phyloP scores from a whole-genome alignment of 1,140 invertebrate genomes.

The Arctopsyche grandis region DNA sequence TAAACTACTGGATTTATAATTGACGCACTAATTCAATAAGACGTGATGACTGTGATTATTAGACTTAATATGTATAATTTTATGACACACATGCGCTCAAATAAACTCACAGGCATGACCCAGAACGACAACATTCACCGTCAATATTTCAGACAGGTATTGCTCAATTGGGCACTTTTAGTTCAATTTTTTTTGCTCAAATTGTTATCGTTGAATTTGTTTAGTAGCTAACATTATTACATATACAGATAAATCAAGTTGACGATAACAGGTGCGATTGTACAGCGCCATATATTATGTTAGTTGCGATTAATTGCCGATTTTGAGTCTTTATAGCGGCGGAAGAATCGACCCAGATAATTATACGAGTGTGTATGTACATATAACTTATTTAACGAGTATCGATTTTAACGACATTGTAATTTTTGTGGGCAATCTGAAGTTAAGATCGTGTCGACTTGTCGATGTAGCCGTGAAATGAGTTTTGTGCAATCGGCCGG shows the following conservation, averaged over 20 bases:
- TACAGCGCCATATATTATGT: neutral
- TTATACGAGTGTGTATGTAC: neutral
- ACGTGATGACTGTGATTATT: no score
- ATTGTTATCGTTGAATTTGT: conserved; percentile 8
- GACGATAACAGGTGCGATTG: conserved; percentile 9
- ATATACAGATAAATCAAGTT: conserved; percentile 7
- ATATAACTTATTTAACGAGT: no score
- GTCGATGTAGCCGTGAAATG: neutral
- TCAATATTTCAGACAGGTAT: neutral
- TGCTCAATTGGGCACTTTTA: neutral
- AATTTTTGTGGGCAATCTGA: conserved; percentile 10
- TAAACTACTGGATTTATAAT: no score
- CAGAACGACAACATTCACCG: conserved; percentile 28
- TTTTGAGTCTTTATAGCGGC: neutral
- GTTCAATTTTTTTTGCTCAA: neutral
- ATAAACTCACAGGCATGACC: neutral
- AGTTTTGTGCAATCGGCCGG: conserved; percentile 4
- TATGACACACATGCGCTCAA: neutral
- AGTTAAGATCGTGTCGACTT: neutral
- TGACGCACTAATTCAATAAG: no score
- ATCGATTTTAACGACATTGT: conserved; percentile 4
- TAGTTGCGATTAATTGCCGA: no score
- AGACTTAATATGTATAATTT: no score
- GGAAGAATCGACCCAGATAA: conserved; percentile 37
- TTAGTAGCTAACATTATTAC: neutral